Evolutionary conservation across 53 echinoderm and acorn worm genomes (phyloP).

Genomic region (Paracentrotus lividus): DNA sequence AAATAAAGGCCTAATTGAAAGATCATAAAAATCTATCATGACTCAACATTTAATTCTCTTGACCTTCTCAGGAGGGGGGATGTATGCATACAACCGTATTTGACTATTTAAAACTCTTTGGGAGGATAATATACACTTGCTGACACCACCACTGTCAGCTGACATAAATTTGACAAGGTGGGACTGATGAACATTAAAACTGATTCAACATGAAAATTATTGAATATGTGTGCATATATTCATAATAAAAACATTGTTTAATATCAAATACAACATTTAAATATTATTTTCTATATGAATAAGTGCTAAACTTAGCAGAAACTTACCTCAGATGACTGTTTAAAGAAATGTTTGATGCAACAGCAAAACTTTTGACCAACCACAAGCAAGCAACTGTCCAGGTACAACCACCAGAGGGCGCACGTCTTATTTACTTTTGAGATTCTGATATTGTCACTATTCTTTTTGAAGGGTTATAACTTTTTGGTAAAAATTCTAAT

Average conservation of each 20-base stretch:
- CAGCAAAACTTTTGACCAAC: too few species aligned
- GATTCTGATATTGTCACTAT: constrained; percentile 2
- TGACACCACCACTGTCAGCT: constrained; percentile 44
- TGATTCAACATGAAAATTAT: constrained; percentile 34
- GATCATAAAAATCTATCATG: too few species aligned
- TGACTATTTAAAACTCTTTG: constrained; percentile 43
- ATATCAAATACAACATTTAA: constrained; percentile 6
- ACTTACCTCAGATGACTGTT: constrained; percentile 6
- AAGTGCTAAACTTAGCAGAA: constrained; percentile 49
- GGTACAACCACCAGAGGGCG: constrained; percentile 11
- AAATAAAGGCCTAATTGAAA: too few species aligned
- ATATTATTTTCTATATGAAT: constrained; percentile 46
- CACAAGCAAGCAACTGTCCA: too few species aligned
- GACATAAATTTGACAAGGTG: constrained; percentile 40
- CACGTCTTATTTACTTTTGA: constrained; percentile 13
- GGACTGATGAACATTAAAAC: constrained; percentile 16
- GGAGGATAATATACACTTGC: constrained; percentile 24
- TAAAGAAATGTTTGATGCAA: too few species aligned
- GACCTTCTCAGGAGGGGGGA: too few species aligned
- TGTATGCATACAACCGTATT: too few species aligned
- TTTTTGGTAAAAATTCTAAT: too few species aligned
- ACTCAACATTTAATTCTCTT: too few species aligned
- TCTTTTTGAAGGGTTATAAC: background rate
- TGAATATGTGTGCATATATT: constrained; percentile 16
- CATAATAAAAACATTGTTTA: background rate